Evolutionary conservation across 1,140 invertebrate species (phyloP).

Genomic region (Tetragonula clypearis): DNA sequence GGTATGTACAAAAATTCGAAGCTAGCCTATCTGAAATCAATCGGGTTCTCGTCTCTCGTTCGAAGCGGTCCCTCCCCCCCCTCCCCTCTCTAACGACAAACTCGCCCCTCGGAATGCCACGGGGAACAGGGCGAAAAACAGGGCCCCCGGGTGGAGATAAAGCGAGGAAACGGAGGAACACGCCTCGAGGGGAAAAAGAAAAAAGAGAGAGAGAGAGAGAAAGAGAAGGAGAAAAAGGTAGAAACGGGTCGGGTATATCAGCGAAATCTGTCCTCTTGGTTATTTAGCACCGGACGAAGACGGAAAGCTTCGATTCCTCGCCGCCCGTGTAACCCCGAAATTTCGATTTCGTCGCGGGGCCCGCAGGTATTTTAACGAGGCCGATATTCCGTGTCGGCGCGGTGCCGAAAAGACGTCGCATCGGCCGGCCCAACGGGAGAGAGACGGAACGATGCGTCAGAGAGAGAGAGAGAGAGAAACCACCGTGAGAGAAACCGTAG

Average conservation of each 20-base stretch:
- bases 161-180: not conserved
- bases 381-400: conserved; percentile 75
- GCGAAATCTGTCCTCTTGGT: conserved; percentile 44
- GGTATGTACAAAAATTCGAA: too few species aligned
- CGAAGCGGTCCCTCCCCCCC: not conserved
- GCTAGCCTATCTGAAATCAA: too few species aligned
- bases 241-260: conserved; percentile 2
- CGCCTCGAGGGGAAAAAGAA: not conserved
- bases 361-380: conserved; percentile 81
- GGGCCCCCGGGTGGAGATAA: not conserved
- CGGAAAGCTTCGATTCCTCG: conserved; percentile 39
- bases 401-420: conserved; percentile 52
- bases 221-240: not conserved
- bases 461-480: not conserved
- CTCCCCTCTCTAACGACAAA: not conserved
- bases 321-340: conserved; percentile 75
- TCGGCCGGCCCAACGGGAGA: not conserved
- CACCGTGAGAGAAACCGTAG: not conserved
- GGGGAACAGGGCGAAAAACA: conserved; percentile 20
- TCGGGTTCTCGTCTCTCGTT: not conserved
- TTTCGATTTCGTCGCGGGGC: conserved; percentile 79
- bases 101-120: conserved; percentile 30
- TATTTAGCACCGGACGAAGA: conserved; percentile 47
- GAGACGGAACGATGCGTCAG: not conserved
- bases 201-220: not conserved